These are phyloP conservation scores for Enteromius radiatus DNA, from an alignment of 2,797 vertebrate species.

Conservation along the genomic window DNA sequence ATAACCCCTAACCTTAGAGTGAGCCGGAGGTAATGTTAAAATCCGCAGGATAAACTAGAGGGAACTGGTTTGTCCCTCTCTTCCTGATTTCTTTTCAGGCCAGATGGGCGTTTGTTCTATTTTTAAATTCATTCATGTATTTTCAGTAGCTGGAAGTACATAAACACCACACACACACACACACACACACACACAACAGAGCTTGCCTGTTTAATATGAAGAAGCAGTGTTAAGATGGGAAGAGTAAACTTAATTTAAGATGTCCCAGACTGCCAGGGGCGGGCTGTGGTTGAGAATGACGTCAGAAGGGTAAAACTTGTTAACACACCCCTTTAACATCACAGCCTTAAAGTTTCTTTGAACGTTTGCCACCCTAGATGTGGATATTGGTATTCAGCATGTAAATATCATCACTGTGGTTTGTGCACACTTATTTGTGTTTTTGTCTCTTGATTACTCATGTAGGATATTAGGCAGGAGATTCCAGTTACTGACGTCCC, in stretches of 20 bases:
- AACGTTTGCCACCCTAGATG: not conserved
- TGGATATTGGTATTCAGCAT: conserved; percentile 11
- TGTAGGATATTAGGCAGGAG: not conserved
- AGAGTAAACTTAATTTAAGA: conserved; percentile 58
- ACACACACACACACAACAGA: conserved; percentile 53
- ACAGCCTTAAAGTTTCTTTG: conserved; percentile 15
- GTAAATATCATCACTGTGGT: not conserved
- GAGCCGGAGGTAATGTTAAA: conserved; percentile 48
- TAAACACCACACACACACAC: conserved; percentile 62
- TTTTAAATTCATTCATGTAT: conserved; percentile 68
- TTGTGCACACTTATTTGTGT: not conserved
- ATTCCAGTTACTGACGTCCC: not conserved
- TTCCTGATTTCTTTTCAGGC: conserved; percentile 46
- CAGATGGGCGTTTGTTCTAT: conserved; percentile 41
- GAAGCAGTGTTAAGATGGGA: conserved; percentile 56
- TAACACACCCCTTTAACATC: conserved; percentile 51
- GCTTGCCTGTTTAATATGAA: conserved; percentile 64
- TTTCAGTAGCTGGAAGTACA: conserved; percentile 71
- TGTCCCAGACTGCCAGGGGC: conserved; percentile 25
- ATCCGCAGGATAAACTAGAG: conserved; percentile 44
- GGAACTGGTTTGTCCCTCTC: conserved; percentile 35
- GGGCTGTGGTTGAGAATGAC: conserved; percentile 20
- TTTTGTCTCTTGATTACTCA: conserved; percentile 21
- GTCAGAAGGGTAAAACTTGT: conserved; percentile 27
- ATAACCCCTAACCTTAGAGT: conserved; percentile 64